phyloP scores from a whole-genome alignment of 2,113 vertebrate genomes.

The Microcebus ravelobensis region DNA sequence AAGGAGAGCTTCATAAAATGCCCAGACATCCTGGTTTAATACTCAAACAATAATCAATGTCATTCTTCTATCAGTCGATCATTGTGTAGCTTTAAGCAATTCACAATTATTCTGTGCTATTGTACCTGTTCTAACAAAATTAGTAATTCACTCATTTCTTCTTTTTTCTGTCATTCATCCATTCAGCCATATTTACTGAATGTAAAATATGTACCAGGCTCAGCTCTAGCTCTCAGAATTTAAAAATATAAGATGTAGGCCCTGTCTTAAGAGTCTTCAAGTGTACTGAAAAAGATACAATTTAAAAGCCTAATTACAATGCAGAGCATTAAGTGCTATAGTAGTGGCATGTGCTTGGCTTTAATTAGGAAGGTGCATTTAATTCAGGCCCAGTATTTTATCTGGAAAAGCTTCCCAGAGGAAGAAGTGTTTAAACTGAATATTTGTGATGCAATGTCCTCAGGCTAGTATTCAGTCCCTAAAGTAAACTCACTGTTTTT shows the following conservation, averaged over 20 bases:
- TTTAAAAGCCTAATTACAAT: slow-evolving; percentile 53
- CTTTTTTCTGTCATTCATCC: not conserved
- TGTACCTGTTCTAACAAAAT: not conserved
- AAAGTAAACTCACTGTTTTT: slow-evolving; percentile 5
- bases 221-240: not conserved
- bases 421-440: slow-evolving; percentile 21
- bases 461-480: not conserved
- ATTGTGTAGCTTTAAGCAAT: not conserved
- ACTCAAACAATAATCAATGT: not conserved
- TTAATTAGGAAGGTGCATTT: slow-evolving; percentile 52
- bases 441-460: not conserved
- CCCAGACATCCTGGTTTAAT: not conserved
- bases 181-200: not conserved
- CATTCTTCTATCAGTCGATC: not conserved
- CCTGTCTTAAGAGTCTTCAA: not conserved
- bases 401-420: slow-evolving; percentile 22
- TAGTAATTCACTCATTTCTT: not conserved
- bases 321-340: not conserved
- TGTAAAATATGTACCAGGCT: not conserved
- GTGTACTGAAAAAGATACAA: not conserved
- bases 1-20: not conserved
- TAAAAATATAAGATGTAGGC: not conserved
- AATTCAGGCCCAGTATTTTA: slow-evolving; percentile 41
- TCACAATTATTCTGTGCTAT: not conserved
- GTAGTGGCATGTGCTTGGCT: not conserved